Conservation (phyloP, 2,888 invertebrate genomes). For the Cataglyphis rosenhaueri region DNA sequence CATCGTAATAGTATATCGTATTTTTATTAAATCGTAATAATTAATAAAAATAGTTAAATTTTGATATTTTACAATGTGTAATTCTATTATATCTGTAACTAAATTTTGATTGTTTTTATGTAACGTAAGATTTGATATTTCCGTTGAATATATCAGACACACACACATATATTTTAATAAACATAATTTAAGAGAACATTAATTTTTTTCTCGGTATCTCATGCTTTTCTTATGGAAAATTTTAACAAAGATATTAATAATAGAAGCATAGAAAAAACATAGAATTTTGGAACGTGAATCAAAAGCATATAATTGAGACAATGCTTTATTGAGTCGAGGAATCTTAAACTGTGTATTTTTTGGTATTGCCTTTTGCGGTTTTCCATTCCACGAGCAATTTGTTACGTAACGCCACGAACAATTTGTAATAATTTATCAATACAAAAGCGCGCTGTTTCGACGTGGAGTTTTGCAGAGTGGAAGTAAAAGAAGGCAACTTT, state of each 20-base stretch:
- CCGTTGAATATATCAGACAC: neutral
- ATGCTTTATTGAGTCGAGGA: neutral
- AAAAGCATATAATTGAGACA: constrained; percentile 1
- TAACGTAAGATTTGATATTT: constrained; percentile 13
- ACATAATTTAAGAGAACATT: constrained; percentile 3
- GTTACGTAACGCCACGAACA: neutral
- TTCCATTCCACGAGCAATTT: neutral
- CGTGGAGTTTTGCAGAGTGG: neutral
- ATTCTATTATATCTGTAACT: neutral
- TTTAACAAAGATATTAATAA: neutral
- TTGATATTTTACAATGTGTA: too few relatives aligned
- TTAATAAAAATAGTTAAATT: neutral
- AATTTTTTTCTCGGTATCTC: neutral
- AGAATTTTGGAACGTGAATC: neutral
- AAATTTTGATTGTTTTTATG: neutral
- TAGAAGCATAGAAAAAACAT: too few relatives aligned
- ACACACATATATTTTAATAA: too few relatives aligned
- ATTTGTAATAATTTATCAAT: neutral
- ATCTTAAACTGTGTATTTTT: neutral
- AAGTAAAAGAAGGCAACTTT: constrained; percentile 4
- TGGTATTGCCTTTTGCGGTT: neutral
- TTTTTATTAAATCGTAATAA: neutral
- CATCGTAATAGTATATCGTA: neutral
- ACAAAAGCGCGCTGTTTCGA: neutral
- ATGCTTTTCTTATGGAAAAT: neutral